Base-by-base conservation (phyloP, 2,797 vertebrate species). In the Carduelis carduelis region DNA sequence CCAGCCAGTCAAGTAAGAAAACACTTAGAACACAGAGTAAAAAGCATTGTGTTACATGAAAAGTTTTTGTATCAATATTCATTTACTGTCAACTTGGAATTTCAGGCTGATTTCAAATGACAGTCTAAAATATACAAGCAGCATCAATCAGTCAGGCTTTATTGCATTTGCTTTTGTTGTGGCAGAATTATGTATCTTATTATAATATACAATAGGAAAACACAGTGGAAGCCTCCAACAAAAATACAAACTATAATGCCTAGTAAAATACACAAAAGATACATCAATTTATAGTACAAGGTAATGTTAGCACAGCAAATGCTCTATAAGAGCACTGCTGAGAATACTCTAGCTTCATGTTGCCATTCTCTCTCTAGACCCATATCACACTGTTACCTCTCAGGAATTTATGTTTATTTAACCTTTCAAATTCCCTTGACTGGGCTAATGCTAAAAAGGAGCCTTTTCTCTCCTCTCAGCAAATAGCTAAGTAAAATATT, bases 241-340 rank as follows among this genome's bases (percentile, higher is more conserved):
- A 39, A 93, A 91, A 90, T 21, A 44, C 14, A 60, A 83, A 88
- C 30, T 32, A 72, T 64, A 92, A 83, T 75, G 61, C 18, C 41
- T 47, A 87, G 56, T 47, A 95, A 95, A 96, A 93, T 32, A 74
- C 37, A 89, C 37, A 92, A 88, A 90, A 80, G n/a, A 96, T 72
- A 70, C 39, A 64, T 57, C 3, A 3, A 69, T 95, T 76, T 87
- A 53, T 63, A 66, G 35, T 39, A 56, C 6, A 78, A 68, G 34
- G 22, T 53, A 86, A 69, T 23, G 53, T 87, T 87, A 88, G 81
- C 71, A 75, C 53, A 85, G 75, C 50, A 91, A 94, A 83, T 68
- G 26, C 56, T 83, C 55, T 75, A 1, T 68, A 95, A 93, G 28
- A 87, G n/a, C 65, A 79, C 79, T 83, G 71, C 61, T 69, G 69